Base-by-base conservation (phyloP, 2,888 invertebrate genomes). In the Saturnia japonica region DNA sequence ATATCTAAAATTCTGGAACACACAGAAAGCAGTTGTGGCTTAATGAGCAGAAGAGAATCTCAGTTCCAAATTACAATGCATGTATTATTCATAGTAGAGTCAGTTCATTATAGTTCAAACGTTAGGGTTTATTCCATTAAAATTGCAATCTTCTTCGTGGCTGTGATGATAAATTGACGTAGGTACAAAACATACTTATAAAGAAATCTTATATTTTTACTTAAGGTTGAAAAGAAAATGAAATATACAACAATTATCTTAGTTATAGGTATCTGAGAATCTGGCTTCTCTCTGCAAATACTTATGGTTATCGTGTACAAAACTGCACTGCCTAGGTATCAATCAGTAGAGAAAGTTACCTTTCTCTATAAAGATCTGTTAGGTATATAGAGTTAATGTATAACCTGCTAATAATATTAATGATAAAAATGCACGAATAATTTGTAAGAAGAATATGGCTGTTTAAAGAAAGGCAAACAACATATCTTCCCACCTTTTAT, bases 341-440 rank as follows among this genome's bases (percentile, higher is more conserved):
- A 75, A 78, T 76, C 75, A 79, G 72, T 73, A 80, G 88, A 86
- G 91, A 91, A 91, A 91, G 91, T 89, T 72, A 76, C 86, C 91
- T 91, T 91, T 91, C 92, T 87, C 88, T 81, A 80, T 81, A 60
- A 60, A 60, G 3, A 83, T 85, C 84, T 80, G 76, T 73, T 78
- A 78, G 80, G 80, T 80, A 81, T 80, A 47, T 47, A 47, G 47
- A 47, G 78, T 79, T 69, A 64, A 47, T 25, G 69, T 40, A 64
- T 22, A 64, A 57, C 16, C 3, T 4, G 25, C 25, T 57, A 51
- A 51, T 51, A 51, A 51, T 51, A 34, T 34, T 4, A 34, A 34
- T 34, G 34, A 34, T 34, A n/a, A 60, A 60, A 60, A 11, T 60
- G 25, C 25, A 60, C 3, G 4, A 60, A 60, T 60, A 60, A 4